Evolutionary conservation across 2,113 vertebrate species (phyloP).

Genomic region (Myanophis thanlyinensis): DNA sequence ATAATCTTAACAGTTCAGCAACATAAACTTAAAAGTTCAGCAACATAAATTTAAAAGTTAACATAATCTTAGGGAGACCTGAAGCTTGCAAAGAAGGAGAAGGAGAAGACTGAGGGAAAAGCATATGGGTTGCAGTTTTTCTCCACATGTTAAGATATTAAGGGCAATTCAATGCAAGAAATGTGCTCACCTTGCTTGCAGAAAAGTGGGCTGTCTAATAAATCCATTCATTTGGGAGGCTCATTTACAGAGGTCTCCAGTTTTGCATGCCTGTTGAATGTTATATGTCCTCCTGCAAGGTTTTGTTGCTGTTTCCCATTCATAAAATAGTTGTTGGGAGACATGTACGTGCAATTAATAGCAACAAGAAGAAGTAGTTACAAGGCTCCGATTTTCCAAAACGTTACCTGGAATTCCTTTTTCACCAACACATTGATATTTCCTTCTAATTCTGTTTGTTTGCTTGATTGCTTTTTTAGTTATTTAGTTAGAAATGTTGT

Average conservation of each 20-base stretch:
- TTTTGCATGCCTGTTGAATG: neutral
- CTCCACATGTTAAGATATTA: neutral
- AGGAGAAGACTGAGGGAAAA: neutral
- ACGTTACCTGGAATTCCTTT: neutral
- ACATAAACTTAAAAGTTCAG: too few relatives aligned
- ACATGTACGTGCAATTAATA: neutral
- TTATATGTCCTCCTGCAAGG: neutral
- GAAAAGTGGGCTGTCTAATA: constrained; percentile 28
- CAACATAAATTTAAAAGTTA: too few relatives aligned
- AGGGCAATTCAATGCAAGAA: constrained; percentile 20
- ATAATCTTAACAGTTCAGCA: neutral
- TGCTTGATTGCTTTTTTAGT: too few relatives aligned
- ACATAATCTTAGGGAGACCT: neutral
- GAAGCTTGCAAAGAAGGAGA: neutral
- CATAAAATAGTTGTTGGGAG: neutral
- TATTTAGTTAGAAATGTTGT: neutral
- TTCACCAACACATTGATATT: neutral
- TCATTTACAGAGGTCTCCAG: neutral
- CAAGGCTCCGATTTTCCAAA: neutral
- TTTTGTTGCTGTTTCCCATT: neutral
- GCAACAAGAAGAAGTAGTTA: neutral
- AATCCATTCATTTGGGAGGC: neutral
- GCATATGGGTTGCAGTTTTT: too few relatives aligned
- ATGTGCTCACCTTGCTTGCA: constrained; percentile 24
- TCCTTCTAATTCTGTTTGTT: neutral